Percentiles rank a stretch among this genome's conserved stretches.
phyloP scores from a whole-genome alignment of 2,888 invertebrate species.

The Eugnorisma glareosa region DNA sequence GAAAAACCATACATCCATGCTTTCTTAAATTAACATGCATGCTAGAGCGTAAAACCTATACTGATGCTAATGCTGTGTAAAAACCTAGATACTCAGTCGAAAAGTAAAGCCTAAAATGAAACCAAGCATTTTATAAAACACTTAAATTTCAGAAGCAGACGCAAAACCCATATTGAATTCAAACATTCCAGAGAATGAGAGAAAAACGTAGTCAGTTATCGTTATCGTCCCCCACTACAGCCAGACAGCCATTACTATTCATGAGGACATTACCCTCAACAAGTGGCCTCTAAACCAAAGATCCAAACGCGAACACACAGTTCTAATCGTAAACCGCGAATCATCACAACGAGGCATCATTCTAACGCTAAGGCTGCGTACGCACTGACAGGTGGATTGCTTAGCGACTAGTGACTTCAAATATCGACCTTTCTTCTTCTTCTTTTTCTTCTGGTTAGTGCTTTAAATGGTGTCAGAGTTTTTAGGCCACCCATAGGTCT shows the following conservation, averaged over 20 bases:
- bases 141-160: not conserved
- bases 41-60: not conserved
- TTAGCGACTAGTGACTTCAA: not conserved
- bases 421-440: no score
- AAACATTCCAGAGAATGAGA: conserved; percentile 19
- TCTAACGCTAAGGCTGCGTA: not conserved
- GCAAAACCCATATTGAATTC: conserved; percentile 20
- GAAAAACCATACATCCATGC: not conserved
- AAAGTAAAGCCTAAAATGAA: not conserved
- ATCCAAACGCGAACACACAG: conserved; percentile 27
- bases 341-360: conserved; percentile 5
- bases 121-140: not conserved
- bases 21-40: not conserved
- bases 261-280: conserved; percentile 49
- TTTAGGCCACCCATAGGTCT: no score
- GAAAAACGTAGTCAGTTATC: conserved; percentile 23
- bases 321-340: conserved; percentile 37
- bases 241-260: conserved; percentile 42
- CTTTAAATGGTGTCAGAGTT: no score
- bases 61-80: not conserved
- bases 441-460: no score
- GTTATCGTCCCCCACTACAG: conserved; percentile 35
- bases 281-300: conserved; percentile 48
- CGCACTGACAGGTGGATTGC: not conserved
- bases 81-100: not conserved